These are phyloP conservation scores for Eubasilissa regina DNA, from an alignment of 1,140 invertebrate genomes.

Conservation along the genomic window DNA sequence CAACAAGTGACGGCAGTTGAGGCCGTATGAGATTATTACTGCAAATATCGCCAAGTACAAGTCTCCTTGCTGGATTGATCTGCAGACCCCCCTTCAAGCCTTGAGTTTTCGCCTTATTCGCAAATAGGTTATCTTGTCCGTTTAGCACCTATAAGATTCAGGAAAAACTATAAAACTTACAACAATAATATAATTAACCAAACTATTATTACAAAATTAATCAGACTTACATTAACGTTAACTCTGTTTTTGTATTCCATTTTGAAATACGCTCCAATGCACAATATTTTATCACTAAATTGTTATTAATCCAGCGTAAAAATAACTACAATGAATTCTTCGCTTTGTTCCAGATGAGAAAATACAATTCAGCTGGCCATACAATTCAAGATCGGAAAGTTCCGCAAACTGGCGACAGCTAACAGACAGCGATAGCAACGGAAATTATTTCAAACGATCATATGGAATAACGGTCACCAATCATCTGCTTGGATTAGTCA, in stretches of 20 bases:
- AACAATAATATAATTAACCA: constrained; percentile 27
- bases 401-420: not conserved
- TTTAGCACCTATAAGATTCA: constrained; percentile 35
- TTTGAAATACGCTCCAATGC: constrained; percentile 8
- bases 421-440: constrained; percentile 12
- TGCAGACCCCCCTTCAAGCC: constrained; percentile 14
- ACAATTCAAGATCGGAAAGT: not conserved
- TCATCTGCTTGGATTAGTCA: not conserved
- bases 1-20: constrained; percentile 3
- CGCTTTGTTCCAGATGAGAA: not conserved
- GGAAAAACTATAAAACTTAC: not conserved
- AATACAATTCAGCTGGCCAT: constrained; percentile 5
- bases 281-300: not conserved
- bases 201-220: constrained; percentile 5
- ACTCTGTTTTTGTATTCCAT: constrained; percentile 36
- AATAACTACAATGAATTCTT: not conserved
- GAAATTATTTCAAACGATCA: constrained; percentile 33
- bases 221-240: constrained; percentile 30
- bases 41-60: constrained; percentile 49
- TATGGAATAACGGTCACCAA: constrained; percentile 36
- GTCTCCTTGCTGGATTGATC: constrained; percentile 36
- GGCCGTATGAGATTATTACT: constrained; percentile 42
- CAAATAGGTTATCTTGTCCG: constrained; percentile 50
- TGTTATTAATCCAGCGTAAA: not conserved
- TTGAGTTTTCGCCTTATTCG: constrained; percentile 43